Base-by-base conservation (phyloP, 2,888 invertebrate species). In the Heliconius ethilla region DNA sequence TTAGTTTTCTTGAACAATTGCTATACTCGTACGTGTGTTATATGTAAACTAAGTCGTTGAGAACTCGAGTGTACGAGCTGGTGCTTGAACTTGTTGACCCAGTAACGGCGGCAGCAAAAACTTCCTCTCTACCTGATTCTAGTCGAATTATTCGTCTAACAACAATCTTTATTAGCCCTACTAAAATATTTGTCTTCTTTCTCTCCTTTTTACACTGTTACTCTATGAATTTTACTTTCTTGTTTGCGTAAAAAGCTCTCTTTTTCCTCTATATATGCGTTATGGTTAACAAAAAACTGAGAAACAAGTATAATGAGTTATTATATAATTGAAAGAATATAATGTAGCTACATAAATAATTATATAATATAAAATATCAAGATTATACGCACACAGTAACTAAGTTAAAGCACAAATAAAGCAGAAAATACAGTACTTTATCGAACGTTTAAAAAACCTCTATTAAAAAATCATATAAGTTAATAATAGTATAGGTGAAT, bases 21-120 rank as follows among this genome's bases (percentile, higher is more conserved):
- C 85, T 85, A 85, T 87, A 51, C 18, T 51, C 18, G 51, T 18
- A 66, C 66, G 70, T 76, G 72, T 76, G 40, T 75, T 70, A 75
- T 75, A 66, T 77, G 74, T 75, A 79, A 77, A 45, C 62, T 90
- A 89, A 92, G 91, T 91, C 89, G 88, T 88, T 89, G 89, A 90
- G 89, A 89, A 89, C 88, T 89, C 85, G 86, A 89, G 86, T 87
- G 88, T 86, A 87, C 82, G 87, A 87, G 89, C 88, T 79, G 67
- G 65, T 77, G 67, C 79, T 79, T 75, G 74, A 77, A 89, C 90
- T 89, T 91, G 90, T 93, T 93, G 93, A 93, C 93, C 93, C 87
- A 93, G 87, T 92, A 88, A 83, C 86, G 91, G 90, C 90, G 82
- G 87, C 86, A 89, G 91, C 90, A 86, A 87, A 88, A 90, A 89